Evolutionary conservation across 2,888 invertebrate species (phyloP), one percentile per base, ranked within the genome.

Genomic region (Nebria salina): DNA sequence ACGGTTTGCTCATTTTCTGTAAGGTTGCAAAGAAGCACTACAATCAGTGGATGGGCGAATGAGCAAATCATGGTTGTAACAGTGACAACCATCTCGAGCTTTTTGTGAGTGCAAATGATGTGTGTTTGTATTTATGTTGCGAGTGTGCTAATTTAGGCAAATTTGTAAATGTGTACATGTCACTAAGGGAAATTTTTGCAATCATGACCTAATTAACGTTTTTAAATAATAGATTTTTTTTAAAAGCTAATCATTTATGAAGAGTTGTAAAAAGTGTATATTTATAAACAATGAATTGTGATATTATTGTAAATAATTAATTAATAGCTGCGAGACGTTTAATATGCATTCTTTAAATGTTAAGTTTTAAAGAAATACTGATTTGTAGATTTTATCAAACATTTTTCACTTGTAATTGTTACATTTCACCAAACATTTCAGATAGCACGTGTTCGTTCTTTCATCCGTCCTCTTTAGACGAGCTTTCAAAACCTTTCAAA

Each of bases 261-360:
- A 73, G 66, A 76, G 81, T 81, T 81, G 81, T 81, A 81, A 73
- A 81, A 81, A 81, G 81, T 81, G 81, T 81, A 81, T 72, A 81
- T 81, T 81, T 81, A 76, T 76, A 81, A 72, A 81, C 81, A 76
- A 81, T 81, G 81, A 81, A 81, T 87, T 88, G 88, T 88, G 88
- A 88, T 88, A 88, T 81, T 81, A 81, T 86, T 88, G 88, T 88
- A 88, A 86, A 88, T 88, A 88, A 85, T 86, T 86, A 87, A 84
- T 85, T 84, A 75, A 82, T 84, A 84, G 83, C 83, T 83, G 76
- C 82, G 20, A 70, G 75, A 72, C 76, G 54, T 76, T 76, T 20
- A 72, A 1, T 54, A 70, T 70, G 70, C 70, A 70, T 68, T 68
- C 80, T 73, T 72, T 78, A 77, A 78, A 15, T 78, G 72, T 75